Evolutionary conservation across 2,797 vertebrate species (phyloP).

Genomic region (Mormyrus hasselquistii): DNA sequence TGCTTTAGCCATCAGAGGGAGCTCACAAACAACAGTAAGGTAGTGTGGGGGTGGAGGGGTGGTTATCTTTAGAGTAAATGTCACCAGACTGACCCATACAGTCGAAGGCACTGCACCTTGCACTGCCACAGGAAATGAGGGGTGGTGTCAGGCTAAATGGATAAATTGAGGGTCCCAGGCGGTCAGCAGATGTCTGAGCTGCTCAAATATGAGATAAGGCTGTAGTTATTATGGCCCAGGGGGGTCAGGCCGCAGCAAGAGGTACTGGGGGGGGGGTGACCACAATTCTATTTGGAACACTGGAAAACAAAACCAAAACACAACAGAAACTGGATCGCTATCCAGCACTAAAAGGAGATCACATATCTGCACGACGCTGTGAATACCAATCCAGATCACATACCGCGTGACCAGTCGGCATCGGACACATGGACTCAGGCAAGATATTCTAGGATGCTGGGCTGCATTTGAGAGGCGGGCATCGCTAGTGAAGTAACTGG

Average conservation of each 20-base stretch:
- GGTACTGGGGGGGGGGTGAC: neutral
- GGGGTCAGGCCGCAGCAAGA: neutral
- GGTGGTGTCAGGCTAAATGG: neutral
- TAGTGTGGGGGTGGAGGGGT: neutral
- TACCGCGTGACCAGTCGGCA: neutral
- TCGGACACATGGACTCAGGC: neutral
- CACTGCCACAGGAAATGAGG: neutral
- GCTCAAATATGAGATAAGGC: neutral
- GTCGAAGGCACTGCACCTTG: neutral
- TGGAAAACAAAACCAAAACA: constrained; percentile 8
- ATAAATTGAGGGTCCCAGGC: neutral
- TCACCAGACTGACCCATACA: neutral
- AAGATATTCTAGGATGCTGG: neutral
- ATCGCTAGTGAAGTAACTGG: neutral
- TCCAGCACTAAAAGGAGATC: neutral
- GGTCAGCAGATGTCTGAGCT: neutral
- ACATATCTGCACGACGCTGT: neutral
- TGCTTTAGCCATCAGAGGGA: neutral
- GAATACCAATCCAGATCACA: neutral
- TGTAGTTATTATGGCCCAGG: neutral
- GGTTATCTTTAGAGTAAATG: neutral
- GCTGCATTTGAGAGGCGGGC: neutral
- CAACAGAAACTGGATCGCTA: neutral
- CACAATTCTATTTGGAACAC: constrained; percentile 7
- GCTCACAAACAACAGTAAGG: neutral